Evolutionary conservation across 2,888 invertebrate species (phyloP).

Genomic region (Iphiclides podalirius): DNA sequence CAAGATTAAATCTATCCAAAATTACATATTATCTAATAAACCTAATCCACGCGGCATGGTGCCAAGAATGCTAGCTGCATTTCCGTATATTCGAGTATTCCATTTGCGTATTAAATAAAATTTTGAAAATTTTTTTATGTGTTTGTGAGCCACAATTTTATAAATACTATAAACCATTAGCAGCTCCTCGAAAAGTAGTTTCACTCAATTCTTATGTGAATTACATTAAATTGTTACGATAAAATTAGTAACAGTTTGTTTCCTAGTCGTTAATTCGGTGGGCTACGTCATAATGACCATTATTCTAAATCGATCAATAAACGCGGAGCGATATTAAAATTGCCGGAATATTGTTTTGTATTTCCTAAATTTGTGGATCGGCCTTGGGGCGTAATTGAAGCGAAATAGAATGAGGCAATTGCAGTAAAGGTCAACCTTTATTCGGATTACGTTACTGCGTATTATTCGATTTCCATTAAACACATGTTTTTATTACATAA

Average conservation of each 20-base stretch:
- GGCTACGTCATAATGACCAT: slow-evolving; percentile 32
- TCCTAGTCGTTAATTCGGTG: slow-evolving; percentile 34
- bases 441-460: slow-evolving; percentile 13
- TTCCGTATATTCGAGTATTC: too few species aligned
- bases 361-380: slow-evolving; percentile 46
- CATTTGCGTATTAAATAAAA: too few species aligned
- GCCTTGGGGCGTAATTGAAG: slow-evolving; percentile 49
- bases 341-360: slow-evolving; percentile 39
- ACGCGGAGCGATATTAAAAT: slow-evolving; percentile 41
- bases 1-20: too few species aligned
- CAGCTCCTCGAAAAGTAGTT: slow-evolving; percentile 31
- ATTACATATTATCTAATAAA: too few species aligned
- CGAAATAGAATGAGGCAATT: slow-evolving; percentile 38
- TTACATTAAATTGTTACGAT: slow-evolving; percentile 39
- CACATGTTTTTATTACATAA: too few species aligned
- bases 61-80: too few species aligned
- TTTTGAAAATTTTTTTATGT: too few species aligned
- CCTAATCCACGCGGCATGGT: too few species aligned
- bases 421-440: slow-evolving; percentile 39
- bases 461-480: slow-evolving; percentile 12
- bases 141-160: neutral
- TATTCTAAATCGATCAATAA: slow-evolving; percentile 39
- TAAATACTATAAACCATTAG: neutral
- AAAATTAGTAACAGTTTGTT: slow-evolving; percentile 52
- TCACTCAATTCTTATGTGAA: slow-evolving; percentile 29